Conservation (phyloP, 2,113 vertebrate genomes). For the Haliaeetus leucogaster region DNA sequence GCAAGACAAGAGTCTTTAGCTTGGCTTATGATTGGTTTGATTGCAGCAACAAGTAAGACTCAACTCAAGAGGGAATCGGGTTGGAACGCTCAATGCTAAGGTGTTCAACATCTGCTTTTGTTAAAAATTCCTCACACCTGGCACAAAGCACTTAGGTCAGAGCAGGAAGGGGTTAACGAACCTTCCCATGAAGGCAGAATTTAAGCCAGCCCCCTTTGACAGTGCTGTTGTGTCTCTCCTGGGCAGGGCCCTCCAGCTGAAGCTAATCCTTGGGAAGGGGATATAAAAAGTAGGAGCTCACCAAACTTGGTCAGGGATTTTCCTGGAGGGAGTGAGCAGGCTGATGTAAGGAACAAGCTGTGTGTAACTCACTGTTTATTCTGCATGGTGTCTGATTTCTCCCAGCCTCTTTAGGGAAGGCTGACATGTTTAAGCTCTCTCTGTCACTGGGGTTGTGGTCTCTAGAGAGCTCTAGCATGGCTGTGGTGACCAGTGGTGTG, state of each 20-base stretch:
- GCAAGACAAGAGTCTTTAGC: neutral
- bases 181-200: neutral
- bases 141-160: neutral
- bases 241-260: neutral
- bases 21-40: neutral
- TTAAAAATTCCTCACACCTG: neutral
- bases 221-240: neutral
- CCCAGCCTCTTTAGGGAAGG: neutral
- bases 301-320: fast-evolving
- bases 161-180: neutral
- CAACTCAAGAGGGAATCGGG: neutral
- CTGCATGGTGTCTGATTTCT: neutral
- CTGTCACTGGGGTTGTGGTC: neutral
- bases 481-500: neutral
- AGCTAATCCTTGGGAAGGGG: neutral
- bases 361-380: neutral
- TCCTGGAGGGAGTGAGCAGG: fast-evolving
- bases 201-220: neutral
- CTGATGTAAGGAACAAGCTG: neutral
- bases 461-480: neutral
- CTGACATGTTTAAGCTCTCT: neutral
- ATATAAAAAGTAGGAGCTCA: neutral
- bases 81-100: neutral
- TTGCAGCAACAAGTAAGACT: neutral
- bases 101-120: neutral